Base-by-base conservation (phyloP, 2,797 vertebrate species). In the Sciurus carolinensis region DNA sequence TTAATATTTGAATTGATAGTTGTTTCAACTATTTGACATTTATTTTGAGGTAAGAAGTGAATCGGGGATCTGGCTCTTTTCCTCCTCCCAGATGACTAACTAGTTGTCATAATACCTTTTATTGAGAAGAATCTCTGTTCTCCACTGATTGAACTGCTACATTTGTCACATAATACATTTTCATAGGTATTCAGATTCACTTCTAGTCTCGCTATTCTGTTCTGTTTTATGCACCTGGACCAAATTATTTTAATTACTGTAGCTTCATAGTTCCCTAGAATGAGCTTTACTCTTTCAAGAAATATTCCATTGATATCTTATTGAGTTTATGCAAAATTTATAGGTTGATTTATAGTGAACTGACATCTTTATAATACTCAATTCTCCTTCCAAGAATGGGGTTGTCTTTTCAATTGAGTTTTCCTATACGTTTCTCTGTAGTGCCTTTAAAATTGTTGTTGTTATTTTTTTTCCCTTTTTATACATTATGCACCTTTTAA, bases 161-260 rank as follows among this genome's bases (percentile, higher is more conserved):
- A 15, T 86, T 76, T 52, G 73, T 83, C 50, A 82, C 9, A 47
- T 76, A 62, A 54, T 82, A 50, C 17, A 59, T 86, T 89, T 82
- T 85, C 39, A 33, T 14, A 83, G 44, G 67, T 75, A 86, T 82
- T 87, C 72, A 69, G 81, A 80, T 85, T 86, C 80, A 72, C 54
- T 95, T 88, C 75, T 57, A 76, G 80, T 39, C 59, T 94, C 1
- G 2, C 28, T 57, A 10, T 79, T 95, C 72, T 92, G 73, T 92
- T 47, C 82, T 93, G 30, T 76, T 94, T 87, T 92, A 62, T 84
- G n/a, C 67, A 95, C 47, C 62, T 85, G 84, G 24, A 79, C 18
- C 14, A 59, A 92, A 91, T 92, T 93, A 79, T 92, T 96, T 97
- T 92, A 96, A 95, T 96, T 96, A 95, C 26, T 52, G 33, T 57